These are phyloP conservation scores for Pelusios castaneus DNA, from an alignment of 2,113 vertebrate species.

Conservation along the genomic window DNA sequence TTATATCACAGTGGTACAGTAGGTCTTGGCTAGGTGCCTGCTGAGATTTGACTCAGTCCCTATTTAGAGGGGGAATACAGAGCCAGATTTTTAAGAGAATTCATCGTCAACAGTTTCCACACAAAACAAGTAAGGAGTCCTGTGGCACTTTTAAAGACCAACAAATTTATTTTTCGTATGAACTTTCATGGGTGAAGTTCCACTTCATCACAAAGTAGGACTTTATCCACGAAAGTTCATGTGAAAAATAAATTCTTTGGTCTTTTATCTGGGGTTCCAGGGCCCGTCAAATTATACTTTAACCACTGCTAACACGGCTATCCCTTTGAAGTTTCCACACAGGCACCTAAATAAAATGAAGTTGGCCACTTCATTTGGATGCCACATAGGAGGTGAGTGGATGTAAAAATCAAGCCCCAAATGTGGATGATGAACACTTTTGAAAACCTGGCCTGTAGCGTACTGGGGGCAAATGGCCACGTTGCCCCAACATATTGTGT, in stretches of 20 bases:
- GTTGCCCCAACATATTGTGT: neutral
- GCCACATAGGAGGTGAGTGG: neutral
- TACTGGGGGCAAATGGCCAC: fast-evolving
- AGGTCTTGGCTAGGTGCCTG: neutral
- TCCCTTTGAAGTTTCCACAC: neutral
- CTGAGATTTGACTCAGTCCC: neutral
- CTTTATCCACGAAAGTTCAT: no score
- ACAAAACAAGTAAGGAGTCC: neutral
- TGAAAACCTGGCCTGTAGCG: neutral
- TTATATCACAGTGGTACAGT: neutral
- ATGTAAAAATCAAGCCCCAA: neutral
- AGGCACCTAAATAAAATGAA: neutral
- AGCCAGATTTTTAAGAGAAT: neutral
- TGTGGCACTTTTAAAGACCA: no score
- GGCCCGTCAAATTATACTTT: no score
- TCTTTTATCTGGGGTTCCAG: no score
- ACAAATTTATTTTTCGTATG: no score
- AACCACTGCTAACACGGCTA: no score
- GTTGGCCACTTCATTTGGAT: neutral
- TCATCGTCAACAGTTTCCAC: neutral
- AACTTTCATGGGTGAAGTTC: no score
- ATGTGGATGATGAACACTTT: neutral
- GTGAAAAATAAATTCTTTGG: no score
- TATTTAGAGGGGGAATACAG: fast-evolving
- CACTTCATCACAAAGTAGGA: no score